Conservation (phyloP, 2,113 vertebrate genomes). For the Lates calcarifer region DNA sequence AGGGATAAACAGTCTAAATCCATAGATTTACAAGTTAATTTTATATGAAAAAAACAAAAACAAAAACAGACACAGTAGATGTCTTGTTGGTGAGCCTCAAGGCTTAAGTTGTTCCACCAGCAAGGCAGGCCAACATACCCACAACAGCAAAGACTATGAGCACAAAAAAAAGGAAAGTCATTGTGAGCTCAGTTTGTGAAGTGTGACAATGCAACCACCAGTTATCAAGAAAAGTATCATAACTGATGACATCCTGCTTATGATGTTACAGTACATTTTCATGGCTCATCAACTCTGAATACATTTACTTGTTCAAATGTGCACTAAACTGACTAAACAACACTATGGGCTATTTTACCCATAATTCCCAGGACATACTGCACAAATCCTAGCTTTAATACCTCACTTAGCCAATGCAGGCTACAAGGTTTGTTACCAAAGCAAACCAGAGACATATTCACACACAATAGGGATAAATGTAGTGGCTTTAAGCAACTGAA, state of each 20-base stretch:
- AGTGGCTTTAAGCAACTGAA: not conserved
- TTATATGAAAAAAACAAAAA: not conserved
- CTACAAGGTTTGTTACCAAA: not conserved
- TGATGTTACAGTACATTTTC: not conserved
- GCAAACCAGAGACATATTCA: not conserved
- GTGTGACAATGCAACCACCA: not conserved
- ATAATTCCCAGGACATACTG: not conserved
- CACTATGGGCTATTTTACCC: not conserved
- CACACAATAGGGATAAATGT: not conserved
- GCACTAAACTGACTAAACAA: not conserved
- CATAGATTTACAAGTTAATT: constrained; percentile 29
- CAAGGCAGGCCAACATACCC: not conserved
- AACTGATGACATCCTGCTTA: not conserved
- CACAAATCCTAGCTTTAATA: not conserved
- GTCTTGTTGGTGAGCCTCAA: not conserved
- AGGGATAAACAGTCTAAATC: constrained; percentile 18
- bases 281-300: not conserved
- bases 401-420: not conserved
- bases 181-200: not conserved
- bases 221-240: not conserved
- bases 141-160: not conserved
- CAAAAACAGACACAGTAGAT: not conserved
- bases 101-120: constrained; percentile 33
- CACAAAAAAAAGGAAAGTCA: not conserved
- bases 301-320: constrained; percentile 2